A percentile compares a stretch with the other conserved stretches of the same genome.
Evolutionary conservation across 1,140 invertebrate genomes (phyloP).

Genomic region (Diploscapter pachys): DNA sequence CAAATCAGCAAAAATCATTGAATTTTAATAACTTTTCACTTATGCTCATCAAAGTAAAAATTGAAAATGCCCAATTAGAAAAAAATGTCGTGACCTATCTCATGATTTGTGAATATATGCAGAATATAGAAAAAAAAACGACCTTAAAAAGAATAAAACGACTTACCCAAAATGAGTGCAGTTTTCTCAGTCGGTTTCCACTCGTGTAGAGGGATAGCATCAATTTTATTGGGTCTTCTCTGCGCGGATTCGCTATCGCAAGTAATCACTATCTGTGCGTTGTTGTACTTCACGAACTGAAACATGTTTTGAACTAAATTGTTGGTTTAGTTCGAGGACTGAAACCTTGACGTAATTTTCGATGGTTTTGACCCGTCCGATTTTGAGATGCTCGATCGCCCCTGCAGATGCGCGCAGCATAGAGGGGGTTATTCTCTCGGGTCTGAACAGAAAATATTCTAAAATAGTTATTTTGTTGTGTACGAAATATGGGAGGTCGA

Average conservation of each 20-base stretch:
- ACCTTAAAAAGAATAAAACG: background rate
- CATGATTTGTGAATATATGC: no score
- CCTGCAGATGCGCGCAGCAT: constrained; percentile 24
- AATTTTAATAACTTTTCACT: background rate
- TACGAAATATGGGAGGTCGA: no score
- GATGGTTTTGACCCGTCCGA: constrained; percentile 6
- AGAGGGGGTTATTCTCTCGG: constrained; percentile 9
- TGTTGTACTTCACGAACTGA: background rate
- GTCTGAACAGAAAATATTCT: constrained; percentile 5
- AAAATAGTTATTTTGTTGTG: no score
- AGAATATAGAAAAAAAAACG: no score
- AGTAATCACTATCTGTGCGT: constrained; percentile 9
- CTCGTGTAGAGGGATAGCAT: background rate
- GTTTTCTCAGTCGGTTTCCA: background rate
- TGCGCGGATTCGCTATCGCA: constrained; percentile 15
- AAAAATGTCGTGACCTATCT: background rate
- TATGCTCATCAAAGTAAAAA: background rate
- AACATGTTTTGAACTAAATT: constrained; percentile 5
- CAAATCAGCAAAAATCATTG: constrained; percentile 5
- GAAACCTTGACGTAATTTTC: constrained; percentile 8
- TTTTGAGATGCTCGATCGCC: constrained; percentile 18
- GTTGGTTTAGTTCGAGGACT: background rate
- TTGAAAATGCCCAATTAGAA: background rate
- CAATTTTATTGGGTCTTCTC: constrained; percentile 5
- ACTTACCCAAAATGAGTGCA: background rate